Conservation (phyloP, 2,797 vertebrate species). For the Sebastes wilsoni region DNA sequence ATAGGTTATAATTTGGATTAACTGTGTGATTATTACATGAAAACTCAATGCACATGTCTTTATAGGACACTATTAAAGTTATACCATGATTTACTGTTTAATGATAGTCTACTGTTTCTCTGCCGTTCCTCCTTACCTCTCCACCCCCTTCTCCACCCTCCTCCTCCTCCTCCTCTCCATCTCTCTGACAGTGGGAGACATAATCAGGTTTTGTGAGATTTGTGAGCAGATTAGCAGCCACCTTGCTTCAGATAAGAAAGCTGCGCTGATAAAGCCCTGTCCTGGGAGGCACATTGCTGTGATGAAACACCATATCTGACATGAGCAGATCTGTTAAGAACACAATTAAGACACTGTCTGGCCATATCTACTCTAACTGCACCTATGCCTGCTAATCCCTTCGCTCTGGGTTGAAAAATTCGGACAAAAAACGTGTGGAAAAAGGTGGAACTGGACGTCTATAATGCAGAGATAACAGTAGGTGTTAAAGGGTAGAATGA, state of each 20-base stretch:
- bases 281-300: constrained; percentile 59
- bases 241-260: constrained; percentile 73
- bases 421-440: neutral
- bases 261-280: constrained; percentile 67
- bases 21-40: neutral
- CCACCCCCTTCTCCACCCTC: neutral
- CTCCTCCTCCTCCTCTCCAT: constrained; percentile 2
- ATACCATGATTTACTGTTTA: constrained; percentile 13
- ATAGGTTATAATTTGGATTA: neutral
- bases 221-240: constrained; percentile 76
- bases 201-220: constrained; percentile 77
- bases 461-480: neutral
- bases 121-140: constrained; percentile 1
- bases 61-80: neutral
- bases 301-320: constrained; percentile 76
- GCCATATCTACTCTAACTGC: constrained; percentile 64
- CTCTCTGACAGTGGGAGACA: constrained; percentile 61
- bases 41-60: neutral
- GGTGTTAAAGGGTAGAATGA: neutral
- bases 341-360: constrained; percentile 79
- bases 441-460: constrained; percentile 3
- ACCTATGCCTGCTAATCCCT: constrained; percentile 56
- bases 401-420: constrained; percentile 30
- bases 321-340: constrained; percentile 73
- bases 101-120: constrained; percentile 6